phyloP scores from a whole-genome alignment of 2,888 invertebrate genomes.

The Conomelus anceps region DNA sequence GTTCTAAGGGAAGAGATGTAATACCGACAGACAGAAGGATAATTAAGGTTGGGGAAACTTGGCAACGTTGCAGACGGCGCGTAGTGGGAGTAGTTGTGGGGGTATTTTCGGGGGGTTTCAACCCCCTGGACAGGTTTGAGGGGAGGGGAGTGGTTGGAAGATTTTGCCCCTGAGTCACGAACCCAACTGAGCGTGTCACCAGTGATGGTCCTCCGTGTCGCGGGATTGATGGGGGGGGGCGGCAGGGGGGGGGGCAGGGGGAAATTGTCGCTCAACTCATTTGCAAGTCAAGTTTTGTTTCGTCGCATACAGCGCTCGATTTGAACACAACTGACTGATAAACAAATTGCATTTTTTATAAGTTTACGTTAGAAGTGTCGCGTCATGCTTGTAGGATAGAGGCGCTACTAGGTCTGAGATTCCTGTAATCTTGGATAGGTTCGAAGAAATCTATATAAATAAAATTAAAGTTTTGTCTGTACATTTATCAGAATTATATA shows the following conservation, averaged over 20 bases:
- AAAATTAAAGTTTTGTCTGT: too few species aligned
- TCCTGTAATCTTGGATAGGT: too few species aligned
- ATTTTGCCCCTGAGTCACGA: background rate
- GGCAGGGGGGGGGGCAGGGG: background rate
- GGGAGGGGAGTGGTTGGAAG: background rate
- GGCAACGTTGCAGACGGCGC: background rate
- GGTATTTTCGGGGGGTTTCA: background rate
- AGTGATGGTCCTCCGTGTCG: too few species aligned
- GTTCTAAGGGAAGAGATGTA: too few species aligned
- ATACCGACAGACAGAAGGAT: background rate
- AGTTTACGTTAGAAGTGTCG: too few species aligned
- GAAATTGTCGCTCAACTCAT: background rate
- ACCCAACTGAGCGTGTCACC: background rate
- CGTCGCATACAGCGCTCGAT: background rate
- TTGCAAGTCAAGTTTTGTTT: background rate
- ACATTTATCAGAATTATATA: too few species aligned
- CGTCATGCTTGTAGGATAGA: too few species aligned
- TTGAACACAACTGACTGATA: too few species aligned
- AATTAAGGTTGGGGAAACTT: background rate
- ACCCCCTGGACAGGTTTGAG: background rate
- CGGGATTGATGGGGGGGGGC: background rate
- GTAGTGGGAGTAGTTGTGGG: background rate
- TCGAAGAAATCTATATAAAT: too few species aligned
- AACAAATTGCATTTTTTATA: too few species aligned
- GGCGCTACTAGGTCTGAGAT: too few species aligned